A percentile compares a stretch with the other conserved stretches of the same genome.
phyloP scores from a whole-genome alignment of 64 coral and sea anemone genomes.

The Montipora capricornis region DNA sequence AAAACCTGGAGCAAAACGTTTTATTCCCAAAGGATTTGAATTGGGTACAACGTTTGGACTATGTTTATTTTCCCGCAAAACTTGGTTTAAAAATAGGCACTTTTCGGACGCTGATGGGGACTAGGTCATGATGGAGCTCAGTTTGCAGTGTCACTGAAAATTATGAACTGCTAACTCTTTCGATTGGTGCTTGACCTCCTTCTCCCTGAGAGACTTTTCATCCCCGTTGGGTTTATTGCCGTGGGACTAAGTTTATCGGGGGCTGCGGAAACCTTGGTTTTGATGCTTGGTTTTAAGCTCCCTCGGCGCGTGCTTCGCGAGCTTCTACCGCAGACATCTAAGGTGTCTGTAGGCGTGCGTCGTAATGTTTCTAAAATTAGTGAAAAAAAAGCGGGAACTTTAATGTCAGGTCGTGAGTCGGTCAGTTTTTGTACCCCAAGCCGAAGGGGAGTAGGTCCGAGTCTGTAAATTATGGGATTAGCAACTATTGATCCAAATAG shows the following conservation, averaged over 20 bases:
- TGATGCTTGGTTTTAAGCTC: constrained; percentile 59
- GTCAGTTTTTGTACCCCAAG: background rate
- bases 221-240: background rate
- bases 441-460: too few species aligned
- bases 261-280: constrained; percentile 16
- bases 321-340: constrained; percentile 50
- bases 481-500: too few species aligned
- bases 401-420: too few species aligned
- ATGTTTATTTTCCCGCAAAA: too few species aligned
- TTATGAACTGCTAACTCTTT: background rate
- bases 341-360: constrained; percentile 51
- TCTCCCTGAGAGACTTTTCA: background rate
- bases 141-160: background rate
- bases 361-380: constrained; percentile 59
- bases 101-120: too few species aligned
- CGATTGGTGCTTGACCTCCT: background rate
- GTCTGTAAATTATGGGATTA: too few species aligned
- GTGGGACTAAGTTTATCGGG: constrained; percentile 21
- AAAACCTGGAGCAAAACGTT: too few species aligned
- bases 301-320: constrained; percentile 50
- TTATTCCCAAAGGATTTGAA: too few species aligned
- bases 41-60: too few species aligned
- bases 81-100: too few species aligned
- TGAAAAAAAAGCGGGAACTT: background rate
- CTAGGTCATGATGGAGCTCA: too few species aligned